phyloP scores from a whole-genome alignment of 2,113 vertebrate species.

The Pseudois nayaur region DNA sequence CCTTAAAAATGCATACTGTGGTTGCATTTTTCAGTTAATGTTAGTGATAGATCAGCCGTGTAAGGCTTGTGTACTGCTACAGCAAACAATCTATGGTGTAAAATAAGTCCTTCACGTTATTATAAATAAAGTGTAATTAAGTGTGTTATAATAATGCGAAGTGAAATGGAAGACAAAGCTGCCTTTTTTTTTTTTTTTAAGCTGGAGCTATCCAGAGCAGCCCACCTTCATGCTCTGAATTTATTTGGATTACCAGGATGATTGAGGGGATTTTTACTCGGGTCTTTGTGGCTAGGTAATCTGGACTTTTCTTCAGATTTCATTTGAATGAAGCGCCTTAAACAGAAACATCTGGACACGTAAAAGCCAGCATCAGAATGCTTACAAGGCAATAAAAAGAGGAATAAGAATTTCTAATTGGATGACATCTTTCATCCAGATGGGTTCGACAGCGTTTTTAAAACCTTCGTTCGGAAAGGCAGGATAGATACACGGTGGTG shows the following conservation, averaged over 20 bases:
- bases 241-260: background rate
- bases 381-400: constrained; percentile 18
- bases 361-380: background rate
- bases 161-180: background rate
- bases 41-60: too few species aligned
- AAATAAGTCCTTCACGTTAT: accelerated
- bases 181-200: background rate
- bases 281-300: constrained; percentile 1
- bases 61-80: background rate
- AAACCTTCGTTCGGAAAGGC: background rate
- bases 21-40: background rate
- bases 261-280: background rate
- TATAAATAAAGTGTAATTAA: background rate
- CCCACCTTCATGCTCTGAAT: background rate
- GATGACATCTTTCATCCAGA: constrained; percentile 49
- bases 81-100: background rate
- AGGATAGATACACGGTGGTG: accelerated
- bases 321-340: constrained; percentile 22
- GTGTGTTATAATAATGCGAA: background rate
- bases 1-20: background rate
- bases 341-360: constrained; percentile 42
- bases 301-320: constrained; percentile 2
- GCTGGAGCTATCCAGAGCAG: background rate
- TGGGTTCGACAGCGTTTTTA: background rate
- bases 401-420: constrained; percentile 32